Evolutionary conservation across 2,797 vertebrate species (phyloP).

Genomic region (Momotus momota): DNA sequence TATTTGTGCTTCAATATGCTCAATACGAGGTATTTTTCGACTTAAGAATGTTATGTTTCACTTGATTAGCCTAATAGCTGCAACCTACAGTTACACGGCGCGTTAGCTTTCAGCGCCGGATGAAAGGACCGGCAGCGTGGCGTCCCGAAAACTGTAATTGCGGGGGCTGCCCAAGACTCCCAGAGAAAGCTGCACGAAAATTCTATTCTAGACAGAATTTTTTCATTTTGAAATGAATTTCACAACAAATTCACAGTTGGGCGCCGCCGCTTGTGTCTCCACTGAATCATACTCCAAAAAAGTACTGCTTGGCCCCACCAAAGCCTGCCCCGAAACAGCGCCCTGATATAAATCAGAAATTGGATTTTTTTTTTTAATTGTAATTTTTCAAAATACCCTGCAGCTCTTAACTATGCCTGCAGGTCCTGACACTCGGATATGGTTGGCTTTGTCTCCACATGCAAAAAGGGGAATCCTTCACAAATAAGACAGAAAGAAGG

Average conservation of each 20-base stretch:
- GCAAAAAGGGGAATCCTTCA: slow-evolving; percentile 11
- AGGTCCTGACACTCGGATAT: slow-evolving; percentile 31
- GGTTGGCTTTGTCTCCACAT: slow-evolving; percentile 20
- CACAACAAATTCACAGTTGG: slow-evolving; percentile 67
- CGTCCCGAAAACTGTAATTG: slow-evolving; percentile 62
- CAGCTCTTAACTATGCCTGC: slow-evolving; percentile 14
- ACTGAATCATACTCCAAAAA: slow-evolving; percentile 55
- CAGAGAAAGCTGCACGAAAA: slow-evolving; percentile 57
- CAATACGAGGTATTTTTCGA: slow-evolving; percentile 52
- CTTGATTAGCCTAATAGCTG: slow-evolving; percentile 63
- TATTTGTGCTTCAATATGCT: slow-evolving; percentile 49
- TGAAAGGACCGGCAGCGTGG: slow-evolving; percentile 59
- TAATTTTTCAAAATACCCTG: slow-evolving; percentile 28
- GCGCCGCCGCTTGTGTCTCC: slow-evolving; percentile 45
- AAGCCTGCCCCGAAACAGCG: slow-evolving; percentile 36
- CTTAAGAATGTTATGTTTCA: slow-evolving; percentile 64
- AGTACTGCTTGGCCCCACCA: slow-evolving; percentile 53
- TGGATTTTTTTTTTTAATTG: slow-evolving; percentile 39
- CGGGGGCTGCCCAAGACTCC: slow-evolving; percentile 26
- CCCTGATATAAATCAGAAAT: slow-evolving; percentile 58
- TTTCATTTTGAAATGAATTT: slow-evolving; percentile 63
- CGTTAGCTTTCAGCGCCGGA: slow-evolving; percentile 54
- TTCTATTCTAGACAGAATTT: slow-evolving; percentile 60
- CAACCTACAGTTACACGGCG: slow-evolving; percentile 50
- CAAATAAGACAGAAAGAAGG: background rate